Base-by-base conservation (phyloP, 1,140 invertebrate species). In the Gonioctena quinquepunctata region DNA sequence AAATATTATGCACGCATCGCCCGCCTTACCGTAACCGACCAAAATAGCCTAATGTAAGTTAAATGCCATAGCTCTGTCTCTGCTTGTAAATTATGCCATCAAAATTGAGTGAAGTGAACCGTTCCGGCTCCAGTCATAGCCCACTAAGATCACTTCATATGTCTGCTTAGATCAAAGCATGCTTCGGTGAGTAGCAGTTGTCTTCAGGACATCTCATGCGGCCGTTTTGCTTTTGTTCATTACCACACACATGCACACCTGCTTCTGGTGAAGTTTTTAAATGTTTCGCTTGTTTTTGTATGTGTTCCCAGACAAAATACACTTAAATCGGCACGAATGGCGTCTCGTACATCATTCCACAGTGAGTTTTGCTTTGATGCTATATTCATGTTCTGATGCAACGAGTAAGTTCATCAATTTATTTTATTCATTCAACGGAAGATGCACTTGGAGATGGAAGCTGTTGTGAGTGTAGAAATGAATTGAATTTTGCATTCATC, bases 101-200 rank as follows among this genome's bases (percentile, higher is more conserved):
- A 56, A 56, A 56, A 56, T 56, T 11, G 21, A 56, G 22, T 23
- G 52, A 56, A 56, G 18, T 23, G 52, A 56, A 56, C 52, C 52
- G 52, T 2, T 56, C 52, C 52, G 52, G 16, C 52, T 56, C 7
- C 52, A 56, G 52, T 56, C 52, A 56, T 23, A 56, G 52, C 52
- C 52, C 18, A 56, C 52, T 56, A 56, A 42, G 52, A 56, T 56
- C 22, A 23, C 22, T 21, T 56, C 18, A 19, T 56, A 56, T 23
- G 52, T 56, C 52, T 56, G 19, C 22, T 23, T 19, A 56, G 18
- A 56, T 56, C 52, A 56, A 56, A 56, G 52, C 52, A 56, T 56
- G 52, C 52, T 56, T 56, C 18, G 19, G 22, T 18, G 22, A 56
- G 33, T n/a, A 42, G 33, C n/a, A 42, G 33, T 18, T 19, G 52